Evolutionary conservation across 2,888 invertebrate genomes (phyloP).

Genomic region (Acrocyrtus sp.): DNA sequence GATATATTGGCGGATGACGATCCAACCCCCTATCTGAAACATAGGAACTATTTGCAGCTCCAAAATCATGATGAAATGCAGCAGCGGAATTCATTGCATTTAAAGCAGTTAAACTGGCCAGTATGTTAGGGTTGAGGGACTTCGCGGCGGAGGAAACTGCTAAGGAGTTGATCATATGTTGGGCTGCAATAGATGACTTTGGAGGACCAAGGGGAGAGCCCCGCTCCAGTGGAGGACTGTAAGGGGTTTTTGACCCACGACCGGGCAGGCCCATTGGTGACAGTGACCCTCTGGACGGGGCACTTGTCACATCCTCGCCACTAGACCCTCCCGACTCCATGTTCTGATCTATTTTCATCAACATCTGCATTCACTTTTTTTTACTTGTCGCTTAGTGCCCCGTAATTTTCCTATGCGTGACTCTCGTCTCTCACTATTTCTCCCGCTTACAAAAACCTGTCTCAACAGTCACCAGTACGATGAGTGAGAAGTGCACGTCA

Average conservation of each 20-base stretch:
- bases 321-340: conserved; percentile 64
- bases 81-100: conserved; percentile 63
- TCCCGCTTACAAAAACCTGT: neutral
- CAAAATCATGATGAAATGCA: conserved; percentile 63
- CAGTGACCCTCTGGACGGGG: conserved; percentile 61
- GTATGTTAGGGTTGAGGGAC: conserved; percentile 62
- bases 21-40: conserved; percentile 71
- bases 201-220: conserved; percentile 74
- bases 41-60: conserved; percentile 68
- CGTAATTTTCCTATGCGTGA: neutral
- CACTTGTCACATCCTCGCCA: conserved; percentile 63
- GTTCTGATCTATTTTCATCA: conserved; percentile 64
- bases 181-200: conserved; percentile 81
- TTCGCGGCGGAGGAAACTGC: conserved; percentile 66
- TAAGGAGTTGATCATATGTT: conserved; percentile 84
- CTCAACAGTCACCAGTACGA: too few relatives aligned
- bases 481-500: too few relatives aligned
- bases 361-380: conserved; percentile 53
- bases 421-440: neutral
- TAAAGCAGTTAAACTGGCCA: conserved; percentile 62
- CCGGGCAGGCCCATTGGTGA: conserved; percentile 62
- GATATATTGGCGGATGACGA: conserved; percentile 67
- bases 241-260: conserved; percentile 55
- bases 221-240: conserved; percentile 65
- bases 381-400: conserved; percentile 39